phyloP scores from a whole-genome alignment of 2,113 vertebrate genomes.

The Seriola quinqueradiata region DNA sequence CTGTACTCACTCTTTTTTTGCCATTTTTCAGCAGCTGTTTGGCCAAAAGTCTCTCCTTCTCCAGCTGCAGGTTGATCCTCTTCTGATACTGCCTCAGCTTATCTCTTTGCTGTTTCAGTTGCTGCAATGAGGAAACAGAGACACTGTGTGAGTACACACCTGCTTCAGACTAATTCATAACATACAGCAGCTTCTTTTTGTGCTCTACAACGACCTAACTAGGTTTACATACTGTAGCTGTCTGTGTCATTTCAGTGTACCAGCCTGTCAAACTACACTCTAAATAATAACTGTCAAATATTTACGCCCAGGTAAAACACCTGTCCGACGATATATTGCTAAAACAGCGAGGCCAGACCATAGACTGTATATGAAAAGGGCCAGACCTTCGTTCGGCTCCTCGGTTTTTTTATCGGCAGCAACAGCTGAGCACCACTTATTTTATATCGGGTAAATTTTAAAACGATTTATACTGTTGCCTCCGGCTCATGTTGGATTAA shows the following conservation, averaged over 20 bases:
- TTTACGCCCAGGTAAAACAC: too few species aligned
- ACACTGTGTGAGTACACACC: not conserved
- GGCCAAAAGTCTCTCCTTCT: slow-evolving; percentile 89
- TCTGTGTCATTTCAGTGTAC: too few species aligned
- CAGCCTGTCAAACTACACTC: too few species aligned
- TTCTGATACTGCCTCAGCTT: slow-evolving; percentile 94
- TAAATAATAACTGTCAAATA: too few species aligned
- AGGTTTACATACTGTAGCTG: too few species aligned
- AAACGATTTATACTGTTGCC: not conserved
- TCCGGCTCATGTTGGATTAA: fast-evolving
- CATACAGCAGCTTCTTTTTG: too few species aligned
- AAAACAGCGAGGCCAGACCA: too few species aligned
- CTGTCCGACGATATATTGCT: too few species aligned
- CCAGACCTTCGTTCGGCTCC: too few species aligned
- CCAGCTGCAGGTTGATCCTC: slow-evolving; percentile 87
- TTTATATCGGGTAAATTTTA: not conserved
- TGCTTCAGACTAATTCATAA: not conserved
- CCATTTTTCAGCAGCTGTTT: slow-evolving; percentile 91
- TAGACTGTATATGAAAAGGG: too few species aligned
- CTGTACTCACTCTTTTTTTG: slow-evolving; percentile 91
- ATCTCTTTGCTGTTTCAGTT: slow-evolving; percentile 98
- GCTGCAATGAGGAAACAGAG: slow-evolving; percentile 76
- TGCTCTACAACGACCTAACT: too few species aligned
- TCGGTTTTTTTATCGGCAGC: too few species aligned
- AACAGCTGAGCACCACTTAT: not conserved